Evolutionary conservation across 2,888 invertebrate genomes (phyloP).

Genomic region (Luperina nickerlii): DNA sequence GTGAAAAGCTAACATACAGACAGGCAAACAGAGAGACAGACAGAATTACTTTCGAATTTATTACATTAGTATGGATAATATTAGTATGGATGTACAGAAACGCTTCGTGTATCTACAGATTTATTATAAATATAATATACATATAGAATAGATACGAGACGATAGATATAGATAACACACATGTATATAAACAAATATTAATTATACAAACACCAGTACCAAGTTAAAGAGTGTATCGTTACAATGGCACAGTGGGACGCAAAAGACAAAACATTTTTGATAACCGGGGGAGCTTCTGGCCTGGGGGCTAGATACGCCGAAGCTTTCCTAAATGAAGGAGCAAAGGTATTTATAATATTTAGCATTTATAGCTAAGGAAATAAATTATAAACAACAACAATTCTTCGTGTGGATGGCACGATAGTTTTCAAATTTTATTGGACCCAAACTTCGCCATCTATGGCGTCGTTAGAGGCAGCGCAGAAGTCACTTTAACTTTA

Average conservation of each 20-base stretch:
- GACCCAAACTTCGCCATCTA: background rate
- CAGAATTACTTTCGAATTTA: too few species aligned
- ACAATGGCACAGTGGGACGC: slow-evolving; percentile 47
- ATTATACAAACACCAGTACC: background rate
- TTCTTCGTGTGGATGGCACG: background rate
- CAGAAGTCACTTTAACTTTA: background rate
- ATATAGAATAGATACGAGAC: too few species aligned
- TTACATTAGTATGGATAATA: too few species aligned
- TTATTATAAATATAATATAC: too few species aligned
- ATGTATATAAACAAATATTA: background rate
- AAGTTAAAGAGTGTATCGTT: background rate
- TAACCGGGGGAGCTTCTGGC: slow-evolving; percentile 78
- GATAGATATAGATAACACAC: slow-evolving; percentile 1
- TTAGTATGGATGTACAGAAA: too few species aligned
- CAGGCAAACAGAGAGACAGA: too few species aligned
- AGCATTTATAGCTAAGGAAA: background rate
- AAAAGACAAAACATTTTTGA: slow-evolving; percentile 71
- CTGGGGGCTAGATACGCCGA: slow-evolving; percentile 75
- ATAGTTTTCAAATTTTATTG: background rate
- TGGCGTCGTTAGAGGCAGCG: background rate
- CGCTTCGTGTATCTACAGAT: too few species aligned
- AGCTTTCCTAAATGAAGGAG: slow-evolving; percentile 72
- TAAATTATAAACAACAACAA: too few species aligned
- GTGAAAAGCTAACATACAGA: too few species aligned
- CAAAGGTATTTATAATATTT: slow-evolving; percentile 68